These are phyloP conservation scores for Lathronympha strigana DNA, from an alignment of 2,888 invertebrate species.

Conservation along the genomic window DNA sequence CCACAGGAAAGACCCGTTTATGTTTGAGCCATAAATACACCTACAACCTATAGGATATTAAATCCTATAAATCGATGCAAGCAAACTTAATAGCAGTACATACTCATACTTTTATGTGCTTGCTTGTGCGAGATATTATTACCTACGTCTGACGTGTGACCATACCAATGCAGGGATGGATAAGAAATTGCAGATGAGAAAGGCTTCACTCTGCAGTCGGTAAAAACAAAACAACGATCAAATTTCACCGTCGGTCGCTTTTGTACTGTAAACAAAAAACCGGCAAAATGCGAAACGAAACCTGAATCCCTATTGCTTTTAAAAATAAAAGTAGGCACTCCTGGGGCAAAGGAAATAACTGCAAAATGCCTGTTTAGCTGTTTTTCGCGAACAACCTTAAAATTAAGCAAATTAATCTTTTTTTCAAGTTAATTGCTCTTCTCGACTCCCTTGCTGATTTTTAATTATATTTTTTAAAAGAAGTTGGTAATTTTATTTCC, in stretches of 20 bases:
- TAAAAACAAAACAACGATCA: not conserved
- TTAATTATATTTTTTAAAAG: slow-evolving; percentile 3
- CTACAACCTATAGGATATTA: too few relatives aligned
- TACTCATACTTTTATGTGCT: too few relatives aligned
- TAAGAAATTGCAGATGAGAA: not conserved
- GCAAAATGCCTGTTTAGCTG: slow-evolving; percentile 3
- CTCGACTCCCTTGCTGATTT: not conserved
- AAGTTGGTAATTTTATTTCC: not conserved
- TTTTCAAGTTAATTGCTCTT: slow-evolving; percentile 11
- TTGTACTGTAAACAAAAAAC: not conserved
- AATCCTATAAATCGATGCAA: too few relatives aligned
- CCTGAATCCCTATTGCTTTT: not conserved
- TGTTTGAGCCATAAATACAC: too few relatives aligned
- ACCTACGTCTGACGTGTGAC: too few relatives aligned
- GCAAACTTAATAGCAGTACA: too few relatives aligned
- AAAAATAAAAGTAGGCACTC: not conserved
- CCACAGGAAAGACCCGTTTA: too few relatives aligned
- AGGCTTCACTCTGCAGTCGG: not conserved
- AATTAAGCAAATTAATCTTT: slow-evolving; percentile 17
- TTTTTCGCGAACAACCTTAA: slow-evolving; percentile 16
- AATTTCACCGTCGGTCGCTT: not conserved
- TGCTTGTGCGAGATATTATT: too few relatives aligned
- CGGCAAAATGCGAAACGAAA: not conserved
- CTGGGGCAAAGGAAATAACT: not conserved
- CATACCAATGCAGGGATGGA: too few relatives aligned